Evolutionary conservation across 64 coral and sea anemone genomes (phyloP), one percentile per base, ranked within the genome.

Genomic region (Stichodactyla mertensii): DNA sequence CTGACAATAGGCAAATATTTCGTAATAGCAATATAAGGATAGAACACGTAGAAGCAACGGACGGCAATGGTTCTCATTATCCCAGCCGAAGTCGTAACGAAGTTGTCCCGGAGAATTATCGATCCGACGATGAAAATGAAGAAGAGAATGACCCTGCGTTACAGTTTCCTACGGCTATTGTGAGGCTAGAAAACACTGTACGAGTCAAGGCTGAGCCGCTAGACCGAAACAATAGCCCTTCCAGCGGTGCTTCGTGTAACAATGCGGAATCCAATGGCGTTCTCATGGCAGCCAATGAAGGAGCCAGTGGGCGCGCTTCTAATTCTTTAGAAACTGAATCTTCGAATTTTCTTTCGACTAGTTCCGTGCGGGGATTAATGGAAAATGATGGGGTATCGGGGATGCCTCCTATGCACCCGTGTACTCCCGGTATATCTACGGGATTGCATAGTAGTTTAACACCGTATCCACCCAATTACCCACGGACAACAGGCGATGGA

Each of bases 181-280:
- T 92, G n/a, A 18, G 86, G 26, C 54, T 92, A 20, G 77, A 69
- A 58, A 92, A 82, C 78, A 92, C 85, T 24, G 85, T 92, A 51
- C 78, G 80, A 54, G 79, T 92, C 27, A 92, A 92, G 57, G 77
- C 90, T 82, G 90, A 92, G 52, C 90, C 90, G n/a, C 79, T 55
- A 55, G 90, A 92, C 54, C 83, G 83, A 26, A 64, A 51, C 60
- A n/a, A 10, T 57, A 54, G 52, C 20, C 52, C 52, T 7, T 54
- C 15, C 52, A 57, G 55, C 22, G 20, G 27, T 20, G 24, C 24
- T n/a, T 16, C 36, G 31, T 81, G 51, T 81, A 36, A 85, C n/a
- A 62, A 62, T 15, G 2, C 13, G 5, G 55, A 57, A 13, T 55
- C 55, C 13, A 85, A 85, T 64, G 55, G 83, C 6, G 60, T 61